Conservation (phyloP, 2,797 vertebrate genomes). For the Sebastes taczanowskii region DNA sequence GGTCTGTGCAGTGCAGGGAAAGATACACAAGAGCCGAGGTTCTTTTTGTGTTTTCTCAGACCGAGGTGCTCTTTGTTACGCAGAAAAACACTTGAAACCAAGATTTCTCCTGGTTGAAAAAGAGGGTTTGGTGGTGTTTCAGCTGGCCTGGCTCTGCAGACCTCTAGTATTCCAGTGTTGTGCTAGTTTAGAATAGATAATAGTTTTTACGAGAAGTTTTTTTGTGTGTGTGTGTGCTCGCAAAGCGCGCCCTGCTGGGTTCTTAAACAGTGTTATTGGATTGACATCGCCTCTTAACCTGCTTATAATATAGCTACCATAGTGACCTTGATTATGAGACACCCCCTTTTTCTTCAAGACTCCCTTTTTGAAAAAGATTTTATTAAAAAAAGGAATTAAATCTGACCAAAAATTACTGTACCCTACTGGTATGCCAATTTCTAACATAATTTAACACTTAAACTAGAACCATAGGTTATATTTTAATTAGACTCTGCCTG, state of each 20-base stretch:
- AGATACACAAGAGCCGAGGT: neutral
- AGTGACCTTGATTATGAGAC: neutral
- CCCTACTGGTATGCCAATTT: neutral
- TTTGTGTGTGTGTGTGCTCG: too few relatives aligned
- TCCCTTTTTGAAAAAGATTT: neutral
- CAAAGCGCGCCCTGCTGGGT: too few relatives aligned
- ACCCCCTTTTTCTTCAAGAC: neutral
- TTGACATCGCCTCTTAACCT: neutral
- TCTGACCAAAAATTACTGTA: neutral
- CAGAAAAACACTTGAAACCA: neutral
- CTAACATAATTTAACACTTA: neutral
- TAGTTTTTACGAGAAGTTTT: too few relatives aligned
- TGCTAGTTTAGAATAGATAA: too few relatives aligned
- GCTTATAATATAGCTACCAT: neutral
- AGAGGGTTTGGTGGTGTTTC: neutral
- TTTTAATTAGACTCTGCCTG: neutral
- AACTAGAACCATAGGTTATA: neutral
- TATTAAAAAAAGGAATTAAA: neutral
- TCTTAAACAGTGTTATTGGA: neutral
- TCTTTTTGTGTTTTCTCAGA: neutral
- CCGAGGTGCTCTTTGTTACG: constrained; percentile 9
- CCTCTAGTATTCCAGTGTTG: neutral
- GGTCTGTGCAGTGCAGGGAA: neutral
- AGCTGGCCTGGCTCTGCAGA: neutral
- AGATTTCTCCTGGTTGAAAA: neutral